Percentiles rank a stretch among this genome's conserved stretches.
These are phyloP conservation scores for Eretmochelys imbricata DNA, from an alignment of 2,113 vertebrate species.

Conservation along the genomic window DNA sequence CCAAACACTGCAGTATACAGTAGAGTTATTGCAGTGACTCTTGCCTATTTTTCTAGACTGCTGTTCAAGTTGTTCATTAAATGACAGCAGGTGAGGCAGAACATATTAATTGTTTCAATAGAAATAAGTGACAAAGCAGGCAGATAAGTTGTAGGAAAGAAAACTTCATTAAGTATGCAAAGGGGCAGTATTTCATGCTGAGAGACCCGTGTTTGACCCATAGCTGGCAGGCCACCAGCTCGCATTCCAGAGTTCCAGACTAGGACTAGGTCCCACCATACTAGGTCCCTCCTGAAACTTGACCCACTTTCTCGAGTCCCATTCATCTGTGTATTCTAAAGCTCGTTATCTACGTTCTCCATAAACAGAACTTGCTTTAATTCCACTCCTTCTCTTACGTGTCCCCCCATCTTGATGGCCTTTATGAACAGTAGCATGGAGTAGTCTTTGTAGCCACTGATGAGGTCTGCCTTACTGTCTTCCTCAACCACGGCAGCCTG, in stretches of 20 bases:
- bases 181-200: background rate
- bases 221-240: background rate
- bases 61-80: background rate
- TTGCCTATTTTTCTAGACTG: conserved; percentile 1
- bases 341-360: background rate
- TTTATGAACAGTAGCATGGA: background rate
- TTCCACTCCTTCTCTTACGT: background rate
- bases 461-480: background rate
- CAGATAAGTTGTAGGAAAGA: background rate
- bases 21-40: background rate
- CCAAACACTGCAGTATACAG: background rate
- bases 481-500: background rate
- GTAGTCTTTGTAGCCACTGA: background rate
- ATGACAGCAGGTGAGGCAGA: background rate
- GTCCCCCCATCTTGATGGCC: background rate
- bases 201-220: background rate
- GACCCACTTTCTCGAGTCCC: background rate
- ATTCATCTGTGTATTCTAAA: background rate
- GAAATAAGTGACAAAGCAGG: background rate
- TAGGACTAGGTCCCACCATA: background rate
- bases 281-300: background rate
- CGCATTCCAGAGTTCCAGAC: background rate
- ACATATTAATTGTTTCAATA: background rate
- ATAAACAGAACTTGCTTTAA: background rate
- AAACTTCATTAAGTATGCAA: background rate